Percentiles rank a stretch among this genome's conserved stretches.
Evolutionary conservation across 2,888 invertebrate genomes (phyloP).

Genomic region (Flabesymbios commensalis): DNA sequence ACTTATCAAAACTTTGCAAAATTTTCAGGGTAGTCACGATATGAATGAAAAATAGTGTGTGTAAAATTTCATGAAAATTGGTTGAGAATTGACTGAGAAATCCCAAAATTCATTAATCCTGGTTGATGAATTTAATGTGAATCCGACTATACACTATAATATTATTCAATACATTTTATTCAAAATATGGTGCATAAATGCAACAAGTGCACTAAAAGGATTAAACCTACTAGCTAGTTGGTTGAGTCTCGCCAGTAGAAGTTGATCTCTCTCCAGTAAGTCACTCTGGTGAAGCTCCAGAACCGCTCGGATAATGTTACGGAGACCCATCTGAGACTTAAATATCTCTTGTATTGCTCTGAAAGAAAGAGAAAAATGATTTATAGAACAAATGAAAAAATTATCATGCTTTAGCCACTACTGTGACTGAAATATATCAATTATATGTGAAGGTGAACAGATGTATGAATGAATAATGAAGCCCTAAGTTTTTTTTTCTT

Average conservation of each 20-base stretch:
- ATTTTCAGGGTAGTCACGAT: no score
- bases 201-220: no score
- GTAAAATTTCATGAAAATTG: no score
- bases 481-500: no score
- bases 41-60: no score
- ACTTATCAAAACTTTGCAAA: no score
- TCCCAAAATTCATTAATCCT: not conserved
- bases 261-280: conserved; percentile 37
- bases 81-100: no score
- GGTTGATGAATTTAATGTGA: not conserved
- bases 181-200: no score
- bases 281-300: conserved; percentile 74
- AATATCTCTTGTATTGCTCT: conserved; percentile 86
- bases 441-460: no score
- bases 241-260: conserved; percentile 39
- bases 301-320: conserved; percentile 76
- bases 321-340: conserved; percentile 75
- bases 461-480: no score
- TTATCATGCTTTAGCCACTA: not conserved
- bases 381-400: not conserved
- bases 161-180: not conserved
- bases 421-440: not conserved
- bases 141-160: not conserved
- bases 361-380: no score
- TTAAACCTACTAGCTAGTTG: conserved; percentile 44